A percentile compares a stretch with the other conserved stretches of the same genome.
Evolutionary conservation across 35 echinoderm and acorn worm species (phyloP).

Genomic region (Eucidaris tribuloides): DNA sequence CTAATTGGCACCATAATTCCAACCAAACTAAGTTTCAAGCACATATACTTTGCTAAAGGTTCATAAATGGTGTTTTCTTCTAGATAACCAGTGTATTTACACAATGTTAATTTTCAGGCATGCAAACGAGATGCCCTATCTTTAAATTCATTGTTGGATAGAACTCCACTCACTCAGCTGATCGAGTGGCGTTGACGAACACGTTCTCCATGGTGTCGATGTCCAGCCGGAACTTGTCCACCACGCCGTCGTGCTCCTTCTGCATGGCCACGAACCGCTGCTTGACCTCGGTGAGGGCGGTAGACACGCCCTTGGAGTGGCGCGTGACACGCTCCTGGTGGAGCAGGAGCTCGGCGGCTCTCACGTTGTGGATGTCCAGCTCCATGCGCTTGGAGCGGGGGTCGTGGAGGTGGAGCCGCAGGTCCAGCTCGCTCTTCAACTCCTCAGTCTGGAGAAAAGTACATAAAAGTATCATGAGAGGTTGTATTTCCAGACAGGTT

Average conservation of each 20-base stretch:
- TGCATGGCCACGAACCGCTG: slow-evolving; percentile 72
- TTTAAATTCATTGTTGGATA: no score
- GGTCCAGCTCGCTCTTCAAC: slow-evolving; percentile 95
- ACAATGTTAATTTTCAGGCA: no score
- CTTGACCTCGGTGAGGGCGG: slow-evolving; percentile 85
- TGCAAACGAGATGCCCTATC: no score
- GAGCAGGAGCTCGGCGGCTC: slow-evolving; percentile 86
- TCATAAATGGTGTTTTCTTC: no score
- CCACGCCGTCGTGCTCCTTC: slow-evolving; percentile 78
- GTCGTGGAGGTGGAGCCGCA: slow-evolving; percentile 78
- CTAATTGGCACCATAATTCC: no score
- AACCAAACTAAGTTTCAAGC: no score
- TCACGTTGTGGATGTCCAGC: slow-evolving; percentile 95
- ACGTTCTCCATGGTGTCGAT: slow-evolving; percentile 85
- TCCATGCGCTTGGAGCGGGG: slow-evolving; percentile 81
- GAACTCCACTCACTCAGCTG: slow-evolving; percentile 72
- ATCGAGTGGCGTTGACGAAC: slow-evolving; percentile 86
- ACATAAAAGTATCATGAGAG: no score
- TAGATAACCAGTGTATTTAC: no score
- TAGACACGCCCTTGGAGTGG: slow-evolving; percentile 82
- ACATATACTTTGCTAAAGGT: no score
- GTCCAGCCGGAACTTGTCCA: slow-evolving; percentile 73
- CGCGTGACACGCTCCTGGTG: slow-evolving; percentile 81
- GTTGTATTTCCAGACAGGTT: no score
- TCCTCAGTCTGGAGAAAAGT: slow-evolving; percentile 98